Evolutionary conservation across 2,888 invertebrate genomes (phyloP), one percentile per base, ranked within the genome.

Genomic region (Catocala sponsa): DNA sequence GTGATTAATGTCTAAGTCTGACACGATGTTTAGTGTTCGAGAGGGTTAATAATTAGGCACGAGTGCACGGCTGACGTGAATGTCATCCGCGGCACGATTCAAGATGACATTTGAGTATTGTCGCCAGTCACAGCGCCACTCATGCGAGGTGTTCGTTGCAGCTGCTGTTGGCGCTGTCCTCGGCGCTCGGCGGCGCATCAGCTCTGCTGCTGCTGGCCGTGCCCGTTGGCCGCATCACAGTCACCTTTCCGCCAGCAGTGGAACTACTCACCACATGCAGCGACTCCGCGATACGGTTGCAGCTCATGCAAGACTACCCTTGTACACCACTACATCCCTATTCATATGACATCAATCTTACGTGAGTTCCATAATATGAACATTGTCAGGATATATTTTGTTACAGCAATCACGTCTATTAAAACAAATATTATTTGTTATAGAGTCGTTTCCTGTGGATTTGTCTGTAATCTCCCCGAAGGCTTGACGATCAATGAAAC

Each of bases 141-240:
- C 15, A 15, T 46, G 9, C 55, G 7, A 6, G 9, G 9, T 38
- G 35, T 38, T 38, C 2, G 2, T 68, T 59, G 46, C 88, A 97
- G 97, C 88, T 97, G 53, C 85, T 97, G 68, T 85, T 97, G 73
- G 96, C 97, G 11, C 79, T 96, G 41, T 96, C 97, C 68, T 97
- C 97, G 43, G 95, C 95, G 13, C 83, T 96, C 62, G 97, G 97
- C 15, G 97, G 97, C 6, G 94, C 91, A 5, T 95, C 96, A 5
- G 96, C 97, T 0, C 89, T 97, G 53, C 91, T 97, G 15, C 90
- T 97, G 58, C 92, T 97, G 35, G 90, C 96, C 9, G 97, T 97
- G 44, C 97, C 97, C 0, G 96, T 96, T 6, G 97, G 97, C 15
- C 92, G 97, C 70, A 94, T 96, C 73, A 96, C 95, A 0, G 92